These are phyloP conservation scores for Rhorus exstirpatorius DNA, from an alignment of 2,888 invertebrate species.

Conservation along the genomic window DNA sequence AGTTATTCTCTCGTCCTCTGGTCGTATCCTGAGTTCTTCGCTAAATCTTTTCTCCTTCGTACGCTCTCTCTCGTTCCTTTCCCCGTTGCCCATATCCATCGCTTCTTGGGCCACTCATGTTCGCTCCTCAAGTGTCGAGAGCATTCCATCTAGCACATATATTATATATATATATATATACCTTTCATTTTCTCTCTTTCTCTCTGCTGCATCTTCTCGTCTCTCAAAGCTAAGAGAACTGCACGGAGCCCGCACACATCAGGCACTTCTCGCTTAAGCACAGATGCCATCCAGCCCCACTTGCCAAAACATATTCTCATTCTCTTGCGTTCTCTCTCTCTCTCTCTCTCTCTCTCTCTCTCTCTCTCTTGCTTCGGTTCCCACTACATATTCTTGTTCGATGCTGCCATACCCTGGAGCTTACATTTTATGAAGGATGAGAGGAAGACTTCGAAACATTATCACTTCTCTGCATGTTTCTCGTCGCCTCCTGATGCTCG, in stretches of 20 bases:
- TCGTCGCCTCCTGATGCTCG: slow-evolving; percentile 36
- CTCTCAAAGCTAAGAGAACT: slow-evolving; percentile 61
- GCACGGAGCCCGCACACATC: slow-evolving; percentile 54
- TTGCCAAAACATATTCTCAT: slow-evolving; percentile 78
- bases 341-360: slow-evolving; percentile 27
- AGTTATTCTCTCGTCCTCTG: slow-evolving; percentile 54
- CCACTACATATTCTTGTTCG: slow-evolving; percentile 14
- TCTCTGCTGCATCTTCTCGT: slow-evolving; percentile 29
- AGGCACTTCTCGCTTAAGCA: slow-evolving; percentile 74
- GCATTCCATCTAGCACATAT: slow-evolving; percentile 15
- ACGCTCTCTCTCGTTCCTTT: slow-evolving; percentile 56
- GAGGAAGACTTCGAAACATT: slow-evolving; percentile 68
- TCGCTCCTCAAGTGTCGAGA: slow-evolving; percentile 61
- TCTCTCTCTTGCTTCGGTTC: slow-evolving; percentile 18
- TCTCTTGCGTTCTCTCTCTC: slow-evolving; percentile 23
- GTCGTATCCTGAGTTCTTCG: slow-evolving; percentile 45
- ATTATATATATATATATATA: slow-evolving; percentile 7
- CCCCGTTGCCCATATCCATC: slow-evolving; percentile 43
- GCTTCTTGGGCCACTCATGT: slow-evolving; percentile 58
- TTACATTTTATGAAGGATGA: slow-evolving; percentile 26
- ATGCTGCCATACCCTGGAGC: neutral
- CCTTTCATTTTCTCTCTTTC: slow-evolving; percentile 19
- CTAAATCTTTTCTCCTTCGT: slow-evolving; percentile 45
- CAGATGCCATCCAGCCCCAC: slow-evolving; percentile 78
- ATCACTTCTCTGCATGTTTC: slow-evolving; percentile 73